Evolutionary conservation across 2,113 vertebrate genomes (phyloP).

Genomic region (Connochaetes taurinus): DNA sequence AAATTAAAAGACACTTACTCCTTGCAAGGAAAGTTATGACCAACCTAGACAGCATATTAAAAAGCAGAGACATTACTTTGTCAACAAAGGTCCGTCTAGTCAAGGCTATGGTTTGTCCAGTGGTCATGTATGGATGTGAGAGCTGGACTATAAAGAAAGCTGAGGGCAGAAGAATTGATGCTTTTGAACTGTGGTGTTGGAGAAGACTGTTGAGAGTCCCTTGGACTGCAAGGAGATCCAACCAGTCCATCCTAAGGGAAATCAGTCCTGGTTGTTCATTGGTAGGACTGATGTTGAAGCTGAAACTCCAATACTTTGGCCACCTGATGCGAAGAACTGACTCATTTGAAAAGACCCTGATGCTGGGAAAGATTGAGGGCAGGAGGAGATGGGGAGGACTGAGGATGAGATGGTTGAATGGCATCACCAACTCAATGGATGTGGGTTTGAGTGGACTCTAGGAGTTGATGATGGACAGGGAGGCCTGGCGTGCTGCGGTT

Average conservation of each 20-base stretch:
- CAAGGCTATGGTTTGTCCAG: background rate
- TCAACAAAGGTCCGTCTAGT: accelerated
- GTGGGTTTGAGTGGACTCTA: background rate
- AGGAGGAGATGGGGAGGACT: background rate
- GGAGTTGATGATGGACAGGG: background rate
- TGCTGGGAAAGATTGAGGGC: background rate
- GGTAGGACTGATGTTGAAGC: background rate
- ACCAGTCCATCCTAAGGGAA: background rate
- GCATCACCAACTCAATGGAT: background rate
- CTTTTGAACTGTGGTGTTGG: background rate
- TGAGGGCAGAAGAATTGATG: accelerated
- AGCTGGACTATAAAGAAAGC: background rate
- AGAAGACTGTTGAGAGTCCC: background rate
- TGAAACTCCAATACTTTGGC: background rate
- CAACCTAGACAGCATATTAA: background rate
- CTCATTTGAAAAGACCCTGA: background rate
- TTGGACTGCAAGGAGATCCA: background rate
- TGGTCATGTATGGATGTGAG: background rate
- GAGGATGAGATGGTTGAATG: background rate
- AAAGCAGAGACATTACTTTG: background rate
- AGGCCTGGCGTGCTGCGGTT: accelerated
- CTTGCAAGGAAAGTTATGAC: background rate
- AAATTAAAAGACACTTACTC: background rate
- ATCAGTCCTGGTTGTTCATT: background rate
- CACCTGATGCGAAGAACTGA: accelerated